phyloP scores from a whole-genome alignment of 2,797 vertebrate species.

The Lycodopsis pacificus region DNA sequence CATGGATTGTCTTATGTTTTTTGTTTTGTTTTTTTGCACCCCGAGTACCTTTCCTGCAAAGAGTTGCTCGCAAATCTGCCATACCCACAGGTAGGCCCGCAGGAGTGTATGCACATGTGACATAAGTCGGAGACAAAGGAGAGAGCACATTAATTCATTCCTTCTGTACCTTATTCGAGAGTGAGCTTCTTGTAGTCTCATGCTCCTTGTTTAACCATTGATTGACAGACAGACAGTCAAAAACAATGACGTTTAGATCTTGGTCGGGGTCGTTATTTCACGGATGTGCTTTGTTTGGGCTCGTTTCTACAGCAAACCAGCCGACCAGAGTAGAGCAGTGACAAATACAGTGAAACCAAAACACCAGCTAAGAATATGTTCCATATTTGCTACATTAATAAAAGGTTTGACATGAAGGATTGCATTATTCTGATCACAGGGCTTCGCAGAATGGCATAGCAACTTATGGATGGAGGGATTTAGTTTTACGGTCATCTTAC shows the following conservation, averaged over 20 bases:
- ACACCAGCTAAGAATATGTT: not conserved
- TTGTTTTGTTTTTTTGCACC: not conserved
- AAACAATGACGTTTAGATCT: constrained; percentile 22
- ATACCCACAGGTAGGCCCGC: not conserved
- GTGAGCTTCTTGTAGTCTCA: constrained; percentile 20
- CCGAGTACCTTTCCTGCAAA: constrained; percentile 16
- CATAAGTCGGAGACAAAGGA: constrained; percentile 25
- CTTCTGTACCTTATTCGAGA: constrained; percentile 20
- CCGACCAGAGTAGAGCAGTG: not conserved
- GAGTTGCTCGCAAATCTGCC: constrained; percentile 30
- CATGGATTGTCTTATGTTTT: constrained; percentile 49
- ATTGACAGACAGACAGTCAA: constrained; percentile 23
- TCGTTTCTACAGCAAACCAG: not conserved
- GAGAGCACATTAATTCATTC: constrained; percentile 16
- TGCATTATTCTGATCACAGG: constrained; percentile 21
- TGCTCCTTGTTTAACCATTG: constrained; percentile 34
- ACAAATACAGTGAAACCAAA: not conserved
- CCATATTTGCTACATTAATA: constrained; percentile 3
- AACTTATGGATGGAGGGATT: constrained; percentile 12
- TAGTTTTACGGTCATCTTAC: constrained; percentile 11
- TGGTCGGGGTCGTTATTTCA: not conserved
- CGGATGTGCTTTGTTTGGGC: not conserved
- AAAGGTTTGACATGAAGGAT: constrained; percentile 29
- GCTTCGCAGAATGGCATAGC: constrained; percentile 12
- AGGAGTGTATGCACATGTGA: constrained; percentile 29